Evolutionary conservation across 2,113 vertebrate species (phyloP).

Genomic region (Cathartes aura): DNA sequence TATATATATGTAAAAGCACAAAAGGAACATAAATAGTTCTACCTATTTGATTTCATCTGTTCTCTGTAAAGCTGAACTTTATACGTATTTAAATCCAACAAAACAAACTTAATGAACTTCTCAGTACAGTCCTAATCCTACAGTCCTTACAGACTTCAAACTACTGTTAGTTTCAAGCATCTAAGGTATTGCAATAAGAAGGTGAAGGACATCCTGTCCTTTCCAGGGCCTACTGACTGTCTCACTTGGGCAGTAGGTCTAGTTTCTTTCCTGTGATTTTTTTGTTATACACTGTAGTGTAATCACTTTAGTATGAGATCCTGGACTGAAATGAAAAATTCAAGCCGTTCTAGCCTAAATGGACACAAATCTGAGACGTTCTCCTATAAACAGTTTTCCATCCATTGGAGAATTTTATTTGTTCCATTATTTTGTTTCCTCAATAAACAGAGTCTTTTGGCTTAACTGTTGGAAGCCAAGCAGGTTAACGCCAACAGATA

Average conservation of each 20-base stretch:
- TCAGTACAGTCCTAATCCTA: background rate
- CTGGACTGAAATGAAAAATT: background rate
- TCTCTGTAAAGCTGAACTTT: background rate
- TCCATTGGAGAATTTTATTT: background rate
- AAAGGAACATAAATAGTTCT: background rate
- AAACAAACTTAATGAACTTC: background rate
- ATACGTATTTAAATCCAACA: background rate
- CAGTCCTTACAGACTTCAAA: background rate
- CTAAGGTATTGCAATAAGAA: background rate
- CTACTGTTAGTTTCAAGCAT: background rate
- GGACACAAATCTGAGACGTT: background rate
- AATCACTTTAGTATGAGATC: background rate
- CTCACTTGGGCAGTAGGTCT: background rate
- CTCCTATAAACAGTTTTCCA: background rate
- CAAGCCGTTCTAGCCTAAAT: background rate
- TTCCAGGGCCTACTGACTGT: background rate
- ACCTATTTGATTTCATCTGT: background rate
- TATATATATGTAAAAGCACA: rapidly evolving
- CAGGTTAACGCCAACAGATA: background rate
- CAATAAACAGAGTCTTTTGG: background rate
- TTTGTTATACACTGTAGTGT: background rate
- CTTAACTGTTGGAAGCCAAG: background rate
- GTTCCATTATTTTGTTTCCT: background rate
- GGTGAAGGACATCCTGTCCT: background rate
- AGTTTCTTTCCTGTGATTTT: background rate